These are phyloP conservation scores for Timema cristinae DNA, from an alignment of 2,888 invertebrate species.

Conservation along the genomic window DNA sequence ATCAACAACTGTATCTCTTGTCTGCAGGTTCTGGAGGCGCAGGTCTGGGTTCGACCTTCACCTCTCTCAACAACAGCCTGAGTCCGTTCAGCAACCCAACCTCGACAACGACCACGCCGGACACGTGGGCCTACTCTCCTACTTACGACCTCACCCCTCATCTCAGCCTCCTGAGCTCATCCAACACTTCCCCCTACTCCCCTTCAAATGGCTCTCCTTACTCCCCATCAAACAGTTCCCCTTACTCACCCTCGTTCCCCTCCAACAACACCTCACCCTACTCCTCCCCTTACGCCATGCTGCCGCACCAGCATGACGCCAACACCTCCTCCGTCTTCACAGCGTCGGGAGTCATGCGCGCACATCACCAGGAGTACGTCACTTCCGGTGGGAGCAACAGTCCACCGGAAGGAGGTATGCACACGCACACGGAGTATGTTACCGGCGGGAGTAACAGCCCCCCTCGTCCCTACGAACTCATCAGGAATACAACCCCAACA, in stretches of 20 bases:
- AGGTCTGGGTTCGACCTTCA: constrained; percentile 57
- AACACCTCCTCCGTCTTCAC: constrained; percentile 59
- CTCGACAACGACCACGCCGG: constrained; percentile 52
- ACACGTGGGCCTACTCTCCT: constrained; percentile 52
- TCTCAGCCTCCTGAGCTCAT: constrained; percentile 65
- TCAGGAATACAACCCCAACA: constrained; percentile 46
- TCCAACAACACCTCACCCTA: constrained; percentile 40
- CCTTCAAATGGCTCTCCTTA: constrained; percentile 40
- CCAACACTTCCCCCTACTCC: constrained; percentile 61
- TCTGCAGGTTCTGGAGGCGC: constrained; percentile 32
- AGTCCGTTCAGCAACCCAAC: constrained; percentile 51
- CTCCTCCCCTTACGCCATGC: constrained; percentile 48
- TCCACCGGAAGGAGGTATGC: constrained; percentile 11
- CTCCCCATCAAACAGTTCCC: constrained; percentile 39
- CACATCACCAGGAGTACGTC: constrained; percentile 19
- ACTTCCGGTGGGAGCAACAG: constrained; percentile 19
- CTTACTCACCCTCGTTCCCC: constrained; percentile 38
- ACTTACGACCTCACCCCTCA: constrained; percentile 75
- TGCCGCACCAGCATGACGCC: constrained; percentile 65
- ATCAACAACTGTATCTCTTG: constrained; percentile 48
- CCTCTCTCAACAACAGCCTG: constrained; percentile 50
- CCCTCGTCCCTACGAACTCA: constrained; percentile 13
- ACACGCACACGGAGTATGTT: constrained; percentile 50
- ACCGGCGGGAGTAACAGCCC: constrained; percentile 39
- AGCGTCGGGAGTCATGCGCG: constrained; percentile 1